A percentile compares a stretch with the other conserved stretches of the same genome.
Conservation (phyloP, 2,888 invertebrate species). For the Drosophila pegasa region DNA sequence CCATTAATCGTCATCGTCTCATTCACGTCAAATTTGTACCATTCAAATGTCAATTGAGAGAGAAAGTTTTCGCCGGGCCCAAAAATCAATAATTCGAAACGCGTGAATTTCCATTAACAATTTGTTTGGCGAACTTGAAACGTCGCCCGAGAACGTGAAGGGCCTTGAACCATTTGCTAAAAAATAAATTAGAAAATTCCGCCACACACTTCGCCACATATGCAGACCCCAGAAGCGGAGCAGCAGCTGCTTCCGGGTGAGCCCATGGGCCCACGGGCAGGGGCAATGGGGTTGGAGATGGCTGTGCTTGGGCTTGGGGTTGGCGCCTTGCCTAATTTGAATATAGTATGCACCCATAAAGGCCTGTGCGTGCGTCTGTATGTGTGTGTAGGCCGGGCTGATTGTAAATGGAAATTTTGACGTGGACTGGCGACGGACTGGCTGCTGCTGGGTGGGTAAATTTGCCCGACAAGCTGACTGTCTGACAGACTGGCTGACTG, state of each 20-base stretch:
- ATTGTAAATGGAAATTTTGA: constrained; percentile 66
- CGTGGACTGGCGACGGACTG: constrained; percentile 41
- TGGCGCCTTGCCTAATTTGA: constrained; percentile 76
- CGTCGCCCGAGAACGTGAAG: constrained; percentile 45
- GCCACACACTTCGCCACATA: constrained; percentile 66
- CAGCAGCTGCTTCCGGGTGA: constrained; percentile 41
- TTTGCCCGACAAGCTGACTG: constrained; percentile 54
- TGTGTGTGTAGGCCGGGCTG: constrained; percentile 38
- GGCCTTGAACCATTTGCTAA: constrained; percentile 83
- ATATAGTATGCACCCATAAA: constrained; percentile 52
- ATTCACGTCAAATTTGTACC: constrained; percentile 75
- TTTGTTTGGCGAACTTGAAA: constrained; percentile 70
- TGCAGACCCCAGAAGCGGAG: constrained; percentile 44
- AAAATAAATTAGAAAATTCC: constrained; percentile 85
- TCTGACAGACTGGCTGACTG: constrained; percentile 55
- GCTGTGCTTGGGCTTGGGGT: constrained; percentile 30
- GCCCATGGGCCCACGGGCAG: neutral
- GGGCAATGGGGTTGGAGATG: constrained; percentile 30
- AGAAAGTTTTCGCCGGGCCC: constrained; percentile 53
- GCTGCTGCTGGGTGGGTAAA: constrained; percentile 51
- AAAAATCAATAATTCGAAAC: constrained; percentile 77
- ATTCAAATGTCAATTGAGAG: constrained; percentile 75
- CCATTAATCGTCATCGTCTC: constrained; percentile 76
- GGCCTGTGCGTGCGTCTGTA: constrained; percentile 28
- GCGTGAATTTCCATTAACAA: constrained; percentile 75